Evolutionary conservation across 2,113 vertebrate species (phyloP).

Genomic region (Lichenostomus cassidix): DNA sequence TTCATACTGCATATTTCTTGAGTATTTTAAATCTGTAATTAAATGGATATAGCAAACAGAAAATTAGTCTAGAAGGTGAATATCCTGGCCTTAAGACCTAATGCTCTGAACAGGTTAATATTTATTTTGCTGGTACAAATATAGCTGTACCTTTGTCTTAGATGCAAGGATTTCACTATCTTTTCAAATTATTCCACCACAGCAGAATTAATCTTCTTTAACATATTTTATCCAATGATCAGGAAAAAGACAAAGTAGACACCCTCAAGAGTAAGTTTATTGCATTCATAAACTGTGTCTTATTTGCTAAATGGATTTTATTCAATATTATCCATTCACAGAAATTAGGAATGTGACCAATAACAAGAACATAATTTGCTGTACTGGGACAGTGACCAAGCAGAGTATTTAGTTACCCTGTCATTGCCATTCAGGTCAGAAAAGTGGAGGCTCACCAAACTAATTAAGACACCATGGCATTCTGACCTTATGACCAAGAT

Average conservation of each 20-base stretch:
- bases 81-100: neutral
- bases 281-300: neutral
- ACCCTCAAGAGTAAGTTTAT: neutral
- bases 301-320: slow-evolving; percentile 17
- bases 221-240: neutral
- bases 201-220: neutral
- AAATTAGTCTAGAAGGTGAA: neutral
- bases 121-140: neutral
- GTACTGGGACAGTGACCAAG: slow-evolving; percentile 21
- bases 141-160: neutral
- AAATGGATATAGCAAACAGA: neutral
- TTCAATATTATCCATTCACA: slow-evolving; percentile 28
- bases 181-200: neutral
- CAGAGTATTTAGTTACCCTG: slow-evolving; percentile 8
- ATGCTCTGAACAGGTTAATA: neutral
- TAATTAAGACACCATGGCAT: slow-evolving; percentile 32
- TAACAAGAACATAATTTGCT: slow-evolving; percentile 48
- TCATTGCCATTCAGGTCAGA: slow-evolving; percentile 53
- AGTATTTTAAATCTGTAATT: neutral
- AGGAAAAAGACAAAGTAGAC: neutral
- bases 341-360: slow-evolving; percentile 1
- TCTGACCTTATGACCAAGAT: slow-evolving; percentile 48
- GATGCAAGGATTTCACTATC: neutral
- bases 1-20: neutral
- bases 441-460: slow-evolving; percentile 56